Percentiles rank a stretch among this genome's conserved stretches.
Conservation (phyloP, 2,797 vertebrate genomes). For the Schizopygopsis pylzovi region DNA sequence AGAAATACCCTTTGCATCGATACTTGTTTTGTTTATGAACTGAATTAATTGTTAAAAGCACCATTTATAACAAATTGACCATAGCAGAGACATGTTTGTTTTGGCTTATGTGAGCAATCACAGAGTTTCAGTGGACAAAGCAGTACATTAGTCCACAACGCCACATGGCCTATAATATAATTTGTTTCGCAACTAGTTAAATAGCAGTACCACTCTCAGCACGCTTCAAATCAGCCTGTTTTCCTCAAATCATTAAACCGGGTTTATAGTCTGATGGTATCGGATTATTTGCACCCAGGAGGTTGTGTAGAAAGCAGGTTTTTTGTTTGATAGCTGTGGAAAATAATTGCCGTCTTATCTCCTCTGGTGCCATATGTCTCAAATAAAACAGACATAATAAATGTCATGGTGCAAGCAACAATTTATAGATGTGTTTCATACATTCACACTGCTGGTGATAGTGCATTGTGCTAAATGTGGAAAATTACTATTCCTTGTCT, state of each 20-base stretch:
- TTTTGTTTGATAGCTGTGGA: slow-evolving; percentile 57
- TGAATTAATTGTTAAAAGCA: slow-evolving; percentile 25
- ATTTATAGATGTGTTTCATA: slow-evolving; percentile 67
- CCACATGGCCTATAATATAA: not conserved
- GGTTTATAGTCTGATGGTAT: slow-evolving; percentile 37
- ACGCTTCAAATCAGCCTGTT: slow-evolving; percentile 40
- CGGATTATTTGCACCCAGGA: slow-evolving; percentile 50
- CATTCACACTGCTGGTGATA: slow-evolving; percentile 71
- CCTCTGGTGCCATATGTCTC: slow-evolving; percentile 64
- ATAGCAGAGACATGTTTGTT: slow-evolving; percentile 16
- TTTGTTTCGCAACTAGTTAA: slow-evolving; percentile 43
- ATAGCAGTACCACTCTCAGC: slow-evolving; percentile 16
- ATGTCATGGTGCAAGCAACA: slow-evolving; percentile 68
- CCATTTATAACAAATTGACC: slow-evolving; percentile 23
- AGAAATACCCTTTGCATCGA: not conserved
- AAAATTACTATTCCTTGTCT: slow-evolving; percentile 37
- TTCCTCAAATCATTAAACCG: slow-evolving; percentile 25
- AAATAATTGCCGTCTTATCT: slow-evolving; percentile 69
- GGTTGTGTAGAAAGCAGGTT: slow-evolving; percentile 41
- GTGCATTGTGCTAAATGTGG: slow-evolving; percentile 33
- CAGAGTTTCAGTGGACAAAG: slow-evolving; percentile 45
- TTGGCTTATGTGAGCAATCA: slow-evolving; percentile 25
- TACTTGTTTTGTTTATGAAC: slow-evolving; percentile 31
- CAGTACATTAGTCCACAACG: slow-evolving; percentile 37
- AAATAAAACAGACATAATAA: slow-evolving; percentile 57